Evolutionary conservation across 2,888 invertebrate species (phyloP).

Genomic region (Amphimallon solstitiale): DNA sequence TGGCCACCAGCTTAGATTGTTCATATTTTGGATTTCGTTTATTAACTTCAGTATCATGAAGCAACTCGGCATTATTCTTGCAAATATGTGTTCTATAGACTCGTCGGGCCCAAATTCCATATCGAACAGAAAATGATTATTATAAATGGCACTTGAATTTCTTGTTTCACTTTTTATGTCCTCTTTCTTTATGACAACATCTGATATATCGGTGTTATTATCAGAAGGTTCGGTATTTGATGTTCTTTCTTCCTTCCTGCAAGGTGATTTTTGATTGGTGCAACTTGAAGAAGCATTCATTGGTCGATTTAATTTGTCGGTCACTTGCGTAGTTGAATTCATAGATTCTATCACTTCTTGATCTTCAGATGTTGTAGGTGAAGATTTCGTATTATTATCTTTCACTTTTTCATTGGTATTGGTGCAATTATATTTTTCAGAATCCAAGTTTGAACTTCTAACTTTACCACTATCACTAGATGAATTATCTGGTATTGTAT

Average conservation of each 20-base stretch:
- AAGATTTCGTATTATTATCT: no score
- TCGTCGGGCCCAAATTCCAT: constrained; percentile 11
- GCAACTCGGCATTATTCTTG: constrained; percentile 23
- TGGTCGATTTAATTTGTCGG: no score
- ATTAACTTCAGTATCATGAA: constrained; percentile 15
- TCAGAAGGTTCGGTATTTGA: background rate
- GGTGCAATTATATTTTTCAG: no score
- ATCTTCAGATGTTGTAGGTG: no score
- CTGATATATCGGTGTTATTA: background rate
- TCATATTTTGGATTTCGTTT: constrained; percentile 18
- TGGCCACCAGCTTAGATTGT: constrained; percentile 9
- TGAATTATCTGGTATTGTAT: no score
- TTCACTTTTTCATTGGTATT: no score
- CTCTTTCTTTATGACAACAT: background rate
- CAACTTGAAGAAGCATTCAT: no score
- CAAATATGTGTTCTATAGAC: constrained; percentile 11
- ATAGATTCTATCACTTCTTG: no score
- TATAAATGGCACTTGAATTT: background rate
- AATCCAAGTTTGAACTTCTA: no score
- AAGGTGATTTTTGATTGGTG: no score
- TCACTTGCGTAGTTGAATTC: no score
- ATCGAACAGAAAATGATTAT: constrained; percentile 10
- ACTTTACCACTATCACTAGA: no score
- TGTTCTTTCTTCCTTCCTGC: background rate
- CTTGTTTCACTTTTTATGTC: background rate